Percentiles rank a stretch among this genome's conserved stretches.
phyloP scores from a whole-genome alignment of 2,888 invertebrate species.

The Scelioninae gen. 1 region DNA sequence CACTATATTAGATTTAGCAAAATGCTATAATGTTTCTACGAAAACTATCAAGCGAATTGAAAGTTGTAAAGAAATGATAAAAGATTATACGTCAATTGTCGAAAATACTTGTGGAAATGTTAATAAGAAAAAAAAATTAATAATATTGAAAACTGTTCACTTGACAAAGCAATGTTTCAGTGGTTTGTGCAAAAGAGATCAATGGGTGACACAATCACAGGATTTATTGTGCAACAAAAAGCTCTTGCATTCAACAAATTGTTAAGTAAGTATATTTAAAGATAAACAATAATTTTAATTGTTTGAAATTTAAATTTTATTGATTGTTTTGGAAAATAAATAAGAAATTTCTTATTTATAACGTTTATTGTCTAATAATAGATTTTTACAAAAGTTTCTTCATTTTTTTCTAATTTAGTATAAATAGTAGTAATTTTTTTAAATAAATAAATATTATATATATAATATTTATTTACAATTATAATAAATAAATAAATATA shows the following conservation, averaged over 20 bases:
- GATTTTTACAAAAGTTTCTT: no score
- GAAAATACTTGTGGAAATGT: constrained; percentile 18
- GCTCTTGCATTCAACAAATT: constrained; percentile 6
- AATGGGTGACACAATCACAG: constrained; percentile 12
- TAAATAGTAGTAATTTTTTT: no score
- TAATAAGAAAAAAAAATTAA: constrained; percentile 5
- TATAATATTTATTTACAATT: no score
- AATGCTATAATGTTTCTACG: not conserved
- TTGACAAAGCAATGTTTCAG: constrained; percentile 10
- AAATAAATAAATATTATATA: no score
- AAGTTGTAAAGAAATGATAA: not conserved
- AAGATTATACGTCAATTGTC: not conserved
- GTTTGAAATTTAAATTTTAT: no score
- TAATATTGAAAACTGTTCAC: constrained; percentile 15
- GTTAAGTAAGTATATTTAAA: constrained; percentile 7
- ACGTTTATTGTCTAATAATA: no score
- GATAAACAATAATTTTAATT: no score
- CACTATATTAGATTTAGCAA: not conserved
- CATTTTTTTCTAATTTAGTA: no score
- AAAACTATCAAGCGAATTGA: constrained; percentile 10
- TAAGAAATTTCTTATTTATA: no score
- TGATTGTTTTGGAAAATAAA: no score
- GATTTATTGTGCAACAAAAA: constrained; percentile 13
- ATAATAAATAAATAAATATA: no score
- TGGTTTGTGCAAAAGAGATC: constrained; percentile 20